These are phyloP conservation scores for Ormyrus rosae DNA, from an alignment of 2,888 invertebrate species.

Conservation along the genomic window DNA sequence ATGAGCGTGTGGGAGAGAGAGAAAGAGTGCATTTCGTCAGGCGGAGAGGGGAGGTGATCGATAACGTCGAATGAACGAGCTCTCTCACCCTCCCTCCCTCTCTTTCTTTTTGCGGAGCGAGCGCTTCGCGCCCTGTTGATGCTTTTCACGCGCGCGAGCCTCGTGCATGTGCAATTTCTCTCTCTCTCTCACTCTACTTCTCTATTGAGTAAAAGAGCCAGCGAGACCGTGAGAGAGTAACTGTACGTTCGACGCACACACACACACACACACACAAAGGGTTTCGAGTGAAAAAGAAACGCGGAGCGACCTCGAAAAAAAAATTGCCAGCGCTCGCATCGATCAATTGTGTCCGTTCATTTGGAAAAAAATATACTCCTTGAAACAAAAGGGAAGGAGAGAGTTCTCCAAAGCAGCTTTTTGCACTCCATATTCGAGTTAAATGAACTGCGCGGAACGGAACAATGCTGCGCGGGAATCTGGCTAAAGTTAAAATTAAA, in stretches of 20 bases:
- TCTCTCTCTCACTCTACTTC: no score
- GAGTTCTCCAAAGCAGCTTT: conserved; percentile 28
- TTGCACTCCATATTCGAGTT: conserved; percentile 10
- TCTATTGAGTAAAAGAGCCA: neutral
- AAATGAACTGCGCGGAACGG: conserved; percentile 33
- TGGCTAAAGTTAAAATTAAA: neutral
- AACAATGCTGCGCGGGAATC: conserved; percentile 6
- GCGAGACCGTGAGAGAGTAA: conserved; percentile 1
- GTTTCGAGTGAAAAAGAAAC: conserved; percentile 9
- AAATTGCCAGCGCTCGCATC: conserved; percentile 23
- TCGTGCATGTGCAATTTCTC: neutral
- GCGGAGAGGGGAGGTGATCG: conserved; percentile 68
- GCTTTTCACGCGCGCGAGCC: conserved; percentile 16
- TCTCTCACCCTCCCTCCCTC: conserved; percentile 23
- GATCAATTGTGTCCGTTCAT: conserved; percentile 30
- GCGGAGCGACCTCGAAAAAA: conserved; percentile 24
- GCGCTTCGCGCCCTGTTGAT: conserved; percentile 36
- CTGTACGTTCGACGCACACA: neutral
- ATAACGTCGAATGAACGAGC: conserved; percentile 71
- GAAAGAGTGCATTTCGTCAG: conserved; percentile 69
- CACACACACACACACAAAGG: neutral
- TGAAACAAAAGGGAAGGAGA: no score
- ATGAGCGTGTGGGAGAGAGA: neutral
- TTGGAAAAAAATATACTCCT: conserved; percentile 9
- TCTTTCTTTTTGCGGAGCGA: conserved; percentile 7